These are phyloP conservation scores for Hypomecis atomaria DNA, from an alignment of 2,888 invertebrate genomes.

Conservation along the genomic window DNA sequence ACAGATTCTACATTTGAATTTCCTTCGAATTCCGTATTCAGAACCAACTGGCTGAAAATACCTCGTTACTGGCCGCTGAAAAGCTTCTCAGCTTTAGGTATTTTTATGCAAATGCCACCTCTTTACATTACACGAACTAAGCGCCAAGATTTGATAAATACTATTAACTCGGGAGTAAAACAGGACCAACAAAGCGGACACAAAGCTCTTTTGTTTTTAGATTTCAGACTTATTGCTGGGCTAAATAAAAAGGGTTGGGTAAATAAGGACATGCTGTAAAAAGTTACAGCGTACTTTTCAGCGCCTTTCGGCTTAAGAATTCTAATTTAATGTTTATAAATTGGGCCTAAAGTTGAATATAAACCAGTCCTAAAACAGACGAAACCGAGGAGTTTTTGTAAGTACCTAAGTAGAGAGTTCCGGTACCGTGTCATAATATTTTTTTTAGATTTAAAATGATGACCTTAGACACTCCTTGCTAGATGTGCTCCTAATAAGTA, in stretches of 20 bases:
- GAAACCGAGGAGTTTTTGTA: too few species aligned
- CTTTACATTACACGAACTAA: slow-evolving; percentile 39
- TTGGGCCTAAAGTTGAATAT: slow-evolving; percentile 13
- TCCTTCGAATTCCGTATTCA: slow-evolving; percentile 39
- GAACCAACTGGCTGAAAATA: slow-evolving; percentile 42
- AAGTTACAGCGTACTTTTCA: slow-evolving; percentile 1
- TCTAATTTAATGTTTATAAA: slow-evolving; percentile 27
- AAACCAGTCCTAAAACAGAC: neutral
- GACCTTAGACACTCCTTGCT: too few species aligned
- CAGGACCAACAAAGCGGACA: slow-evolving; percentile 17
- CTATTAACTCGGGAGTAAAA: slow-evolving; percentile 25
- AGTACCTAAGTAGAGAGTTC: too few species aligned
- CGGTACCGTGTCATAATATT: too few species aligned
- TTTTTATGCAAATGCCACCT: slow-evolving; percentile 43
- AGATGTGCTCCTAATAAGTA: too few species aligned
- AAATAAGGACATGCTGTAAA: slow-evolving; percentile 23
- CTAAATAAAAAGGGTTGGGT: slow-evolving; percentile 19
- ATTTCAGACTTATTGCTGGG: slow-evolving; percentile 4
- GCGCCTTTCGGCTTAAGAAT: slow-evolving; percentile 3
- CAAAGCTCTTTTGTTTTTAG: slow-evolving; percentile 21
- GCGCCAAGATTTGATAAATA: slow-evolving; percentile 32
- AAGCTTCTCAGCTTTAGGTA: slow-evolving; percentile 32
- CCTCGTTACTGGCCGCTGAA: slow-evolving; percentile 41
- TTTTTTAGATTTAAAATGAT: too few species aligned
- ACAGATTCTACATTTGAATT: slow-evolving; percentile 37